phyloP scores from a whole-genome alignment of 1,140 invertebrate species.

The Trichoplusia ni region DNA sequence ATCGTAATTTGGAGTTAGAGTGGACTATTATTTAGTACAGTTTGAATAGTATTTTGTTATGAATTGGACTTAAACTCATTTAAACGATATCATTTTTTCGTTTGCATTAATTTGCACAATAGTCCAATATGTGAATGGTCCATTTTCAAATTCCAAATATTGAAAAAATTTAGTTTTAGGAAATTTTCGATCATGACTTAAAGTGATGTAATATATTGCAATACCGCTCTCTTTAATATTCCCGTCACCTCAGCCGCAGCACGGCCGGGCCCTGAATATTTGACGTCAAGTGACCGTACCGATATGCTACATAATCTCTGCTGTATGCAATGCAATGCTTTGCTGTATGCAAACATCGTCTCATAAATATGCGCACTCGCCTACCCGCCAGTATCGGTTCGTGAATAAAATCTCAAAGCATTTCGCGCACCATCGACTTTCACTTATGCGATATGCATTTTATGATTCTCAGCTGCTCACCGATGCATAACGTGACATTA shows the following conservation, averaged over 20 bases:
- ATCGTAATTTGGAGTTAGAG: too few species aligned
- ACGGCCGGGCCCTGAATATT: conserved; percentile 17
- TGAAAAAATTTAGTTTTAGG: background rate
- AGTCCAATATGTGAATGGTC: too few species aligned
- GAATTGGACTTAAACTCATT: too few species aligned
- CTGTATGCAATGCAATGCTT: too few species aligned
- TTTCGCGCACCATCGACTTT: conserved; percentile 48
- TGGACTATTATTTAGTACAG: too few species aligned
- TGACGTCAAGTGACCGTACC: conserved; percentile 23
- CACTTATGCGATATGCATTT: conserved; percentile 49
- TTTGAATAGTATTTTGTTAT: too few species aligned
- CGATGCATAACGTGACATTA: background rate
- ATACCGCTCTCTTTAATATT: conserved; percentile 9
- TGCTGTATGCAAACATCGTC: conserved; percentile 25
- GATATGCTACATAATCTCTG: conserved; percentile 19
- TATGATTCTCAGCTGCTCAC: conserved; percentile 25
- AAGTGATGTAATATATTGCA: background rate
- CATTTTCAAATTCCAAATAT: too few species aligned
- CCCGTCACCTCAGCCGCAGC: background rate
- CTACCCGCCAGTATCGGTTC: conserved; percentile 33
- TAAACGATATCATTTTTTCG: too few species aligned
- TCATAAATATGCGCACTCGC: conserved; percentile 50
- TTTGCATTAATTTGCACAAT: too few species aligned
- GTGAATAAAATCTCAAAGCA: conserved; percentile 53
- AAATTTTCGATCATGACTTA: background rate